Evolutionary conservation across 1,140 invertebrate species (phyloP).

Genomic region (Cryptotermes secundus): DNA sequence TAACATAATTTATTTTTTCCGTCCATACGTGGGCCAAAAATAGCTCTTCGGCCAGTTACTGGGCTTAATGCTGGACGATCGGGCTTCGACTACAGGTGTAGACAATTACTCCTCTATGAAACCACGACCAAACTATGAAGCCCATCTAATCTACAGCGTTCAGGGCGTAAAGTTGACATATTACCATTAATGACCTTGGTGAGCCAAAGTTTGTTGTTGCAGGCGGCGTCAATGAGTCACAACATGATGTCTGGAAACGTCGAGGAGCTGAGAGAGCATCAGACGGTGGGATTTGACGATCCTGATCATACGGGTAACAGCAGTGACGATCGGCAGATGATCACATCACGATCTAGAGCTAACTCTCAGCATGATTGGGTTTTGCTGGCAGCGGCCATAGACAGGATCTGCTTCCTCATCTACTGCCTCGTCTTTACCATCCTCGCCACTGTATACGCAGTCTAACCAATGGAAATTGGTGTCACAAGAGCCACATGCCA

Average conservation of each 20-base stretch:
- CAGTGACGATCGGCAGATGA: conserved; percentile 47
- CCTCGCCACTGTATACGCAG: conserved; percentile 53
- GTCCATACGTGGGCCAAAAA: too few species aligned
- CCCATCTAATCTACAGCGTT: too few species aligned
- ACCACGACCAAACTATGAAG: too few species aligned
- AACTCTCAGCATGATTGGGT: conserved; percentile 60
- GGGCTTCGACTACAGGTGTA: too few species aligned
- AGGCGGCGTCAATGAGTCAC: background rate
- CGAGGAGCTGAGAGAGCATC: conserved; percentile 51
- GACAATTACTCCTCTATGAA: too few species aligned
- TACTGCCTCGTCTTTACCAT: conserved; percentile 56
- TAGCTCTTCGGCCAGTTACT: too few species aligned
- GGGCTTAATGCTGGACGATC: too few species aligned
- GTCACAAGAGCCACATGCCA: too few species aligned
- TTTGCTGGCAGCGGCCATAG: conserved; percentile 59
- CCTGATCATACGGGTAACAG: conserved; percentile 35
- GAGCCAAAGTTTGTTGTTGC: background rate
- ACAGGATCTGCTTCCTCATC: conserved; percentile 58
- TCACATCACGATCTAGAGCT: conserved; percentile 43
- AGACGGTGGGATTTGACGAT: conserved; percentile 39
- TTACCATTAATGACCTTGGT: too few species aligned
- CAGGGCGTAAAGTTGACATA: too few species aligned
- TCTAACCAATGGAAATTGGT: conserved; percentile 39
- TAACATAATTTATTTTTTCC: too few species aligned
- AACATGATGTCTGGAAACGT: conserved; percentile 22